These are phyloP conservation scores for Balaeniceps rex DNA, from an alignment of 2,113 vertebrate genomes.

Conservation along the genomic window DNA sequence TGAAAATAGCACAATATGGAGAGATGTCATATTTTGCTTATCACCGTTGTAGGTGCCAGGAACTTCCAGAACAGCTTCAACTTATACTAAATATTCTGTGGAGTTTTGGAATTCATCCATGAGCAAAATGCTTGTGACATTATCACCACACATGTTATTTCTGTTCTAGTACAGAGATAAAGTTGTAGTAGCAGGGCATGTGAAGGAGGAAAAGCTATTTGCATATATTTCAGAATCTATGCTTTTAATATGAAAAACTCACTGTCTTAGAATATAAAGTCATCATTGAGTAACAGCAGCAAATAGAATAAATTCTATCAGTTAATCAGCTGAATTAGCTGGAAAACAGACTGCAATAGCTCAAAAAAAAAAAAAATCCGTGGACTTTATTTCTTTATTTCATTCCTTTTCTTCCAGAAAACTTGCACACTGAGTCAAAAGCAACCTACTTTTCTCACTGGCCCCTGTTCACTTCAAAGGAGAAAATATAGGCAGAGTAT, in stretches of 20 bases:
- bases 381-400: neutral
- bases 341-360: neutral
- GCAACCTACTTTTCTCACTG: neutral
- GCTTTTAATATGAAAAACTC: neutral
- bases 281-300: neutral
- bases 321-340: neutral
- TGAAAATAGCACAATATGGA: constrained; percentile 40
- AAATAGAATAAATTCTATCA: neutral
- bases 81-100: constrained; percentile 17
- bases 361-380: neutral
- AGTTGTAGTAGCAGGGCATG: neutral
- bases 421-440: neutral
- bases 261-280: neutral
- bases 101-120: constrained; percentile 9
- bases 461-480: neutral
- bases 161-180: neutral
- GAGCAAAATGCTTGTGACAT: constrained; percentile 17
- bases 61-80: constrained; percentile 34
- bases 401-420: neutral
- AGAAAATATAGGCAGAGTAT: neutral
- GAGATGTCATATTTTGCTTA: constrained; percentile 34
- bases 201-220: neutral
- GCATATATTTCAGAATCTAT: neutral
- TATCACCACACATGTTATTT: neutral
- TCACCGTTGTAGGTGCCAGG: neutral